Percentiles rank a stretch among this genome's conserved stretches.
These are phyloP conservation scores for Hippocampus comes DNA, from an alignment of 2,113 vertebrate genomes.

Conservation along the genomic window DNA sequence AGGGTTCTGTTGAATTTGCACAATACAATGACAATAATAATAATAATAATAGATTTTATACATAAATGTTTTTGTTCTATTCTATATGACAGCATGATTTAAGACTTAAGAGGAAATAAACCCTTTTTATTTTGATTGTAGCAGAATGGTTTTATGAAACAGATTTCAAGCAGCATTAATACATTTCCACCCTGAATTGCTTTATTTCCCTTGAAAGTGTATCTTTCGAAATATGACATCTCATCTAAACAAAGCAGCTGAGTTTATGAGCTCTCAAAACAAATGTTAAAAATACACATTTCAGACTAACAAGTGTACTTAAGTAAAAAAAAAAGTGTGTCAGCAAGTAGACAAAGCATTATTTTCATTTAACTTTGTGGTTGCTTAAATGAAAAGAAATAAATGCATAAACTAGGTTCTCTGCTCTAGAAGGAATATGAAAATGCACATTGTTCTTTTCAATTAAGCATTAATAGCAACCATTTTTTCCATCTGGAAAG, in stretches of 20 bases:
- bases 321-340: neutral
- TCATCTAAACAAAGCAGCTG: neutral
- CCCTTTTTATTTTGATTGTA: neutral
- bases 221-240: too few species aligned
- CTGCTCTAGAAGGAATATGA: neutral
- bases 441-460: neutral
- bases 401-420: neutral
- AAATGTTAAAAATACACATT: neutral
- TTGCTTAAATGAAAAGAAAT: neutral
- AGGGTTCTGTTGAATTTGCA: too few species aligned
- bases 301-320: neutral
- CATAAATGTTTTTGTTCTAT: too few species aligned
- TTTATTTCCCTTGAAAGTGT: too few species aligned
- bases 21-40: too few species aligned
- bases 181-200: too few species aligned
- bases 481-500: constrained; percentile 3
- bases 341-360: neutral
- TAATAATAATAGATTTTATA: too few species aligned
- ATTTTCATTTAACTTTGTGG: neutral
- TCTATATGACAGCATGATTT: too few species aligned
- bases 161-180: too few species aligned
- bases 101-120: too few species aligned
- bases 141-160: neutral
- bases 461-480: neutral
- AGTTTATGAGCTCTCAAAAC: neutral